phyloP scores from a whole-genome alignment of 1,140 invertebrate species.

The Nilaparvata lugens region DNA sequence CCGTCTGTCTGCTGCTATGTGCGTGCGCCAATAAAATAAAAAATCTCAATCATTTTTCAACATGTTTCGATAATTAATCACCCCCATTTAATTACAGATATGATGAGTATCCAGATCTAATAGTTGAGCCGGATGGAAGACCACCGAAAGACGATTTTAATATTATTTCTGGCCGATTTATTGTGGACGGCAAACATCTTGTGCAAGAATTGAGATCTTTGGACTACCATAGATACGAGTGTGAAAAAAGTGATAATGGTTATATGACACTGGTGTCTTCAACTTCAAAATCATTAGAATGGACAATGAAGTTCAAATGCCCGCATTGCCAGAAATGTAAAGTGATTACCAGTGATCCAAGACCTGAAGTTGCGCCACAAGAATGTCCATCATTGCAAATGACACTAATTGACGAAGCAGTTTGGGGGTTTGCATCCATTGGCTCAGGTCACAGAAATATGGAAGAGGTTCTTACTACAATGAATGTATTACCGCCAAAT shows the following conservation, averaged over 20 bases:
- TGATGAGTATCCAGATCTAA: not conserved
- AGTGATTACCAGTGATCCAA: conserved; percentile 2
- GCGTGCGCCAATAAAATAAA: too few species aligned
- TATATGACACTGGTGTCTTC: conserved; percentile 5
- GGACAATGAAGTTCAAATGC: conserved; percentile 7
- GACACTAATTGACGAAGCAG: conserved; percentile 7
- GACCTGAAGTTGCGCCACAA: conserved; percentile 5
- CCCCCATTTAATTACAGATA: not conserved
- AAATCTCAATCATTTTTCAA: too few species aligned
- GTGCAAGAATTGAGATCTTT: conserved; percentile 7
- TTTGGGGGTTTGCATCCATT: conserved; percentile 10
- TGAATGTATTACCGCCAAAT: conserved; percentile 4
- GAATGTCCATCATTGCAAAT: not conserved
- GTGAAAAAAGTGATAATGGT: conserved; percentile 6
- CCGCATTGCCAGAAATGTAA: conserved; percentile 1
- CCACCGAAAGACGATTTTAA: conserved; percentile 4
- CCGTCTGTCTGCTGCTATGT: too few species aligned
- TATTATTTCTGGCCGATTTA: conserved; percentile 9
- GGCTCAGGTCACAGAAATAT: conserved; percentile 12
- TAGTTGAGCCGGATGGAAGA: conserved; percentile 3
- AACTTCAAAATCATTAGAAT: not conserved
- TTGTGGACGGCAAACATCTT: conserved; percentile 7
- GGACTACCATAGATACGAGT: conserved; percentile 10
- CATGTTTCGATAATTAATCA: too few species aligned
- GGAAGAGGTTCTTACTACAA: conserved; percentile 8